Conservation (phyloP, 2,113 vertebrate species). For the Chaetura pelagica region DNA sequence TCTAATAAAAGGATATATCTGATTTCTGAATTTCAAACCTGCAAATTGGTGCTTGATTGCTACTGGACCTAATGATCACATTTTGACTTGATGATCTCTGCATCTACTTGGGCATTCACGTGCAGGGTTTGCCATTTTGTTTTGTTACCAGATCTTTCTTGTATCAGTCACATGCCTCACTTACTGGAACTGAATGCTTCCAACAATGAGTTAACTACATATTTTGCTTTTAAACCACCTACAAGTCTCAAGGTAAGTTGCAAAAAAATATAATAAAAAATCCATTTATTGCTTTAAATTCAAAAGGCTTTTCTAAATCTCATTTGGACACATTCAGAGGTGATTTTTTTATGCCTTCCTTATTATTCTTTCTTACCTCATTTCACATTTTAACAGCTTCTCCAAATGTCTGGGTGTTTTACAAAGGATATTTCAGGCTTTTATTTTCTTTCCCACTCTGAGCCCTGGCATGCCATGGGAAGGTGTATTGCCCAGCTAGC, state of each 20-base stretch:
- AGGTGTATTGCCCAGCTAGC: neutral
- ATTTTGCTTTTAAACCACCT: conserved; percentile 86
- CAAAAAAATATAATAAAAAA: neutral
- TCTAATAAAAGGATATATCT: neutral
- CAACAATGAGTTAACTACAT: conserved; percentile 84
- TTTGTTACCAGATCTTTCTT: conserved; percentile 86
- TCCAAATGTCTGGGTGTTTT: neutral
- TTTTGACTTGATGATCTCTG: neutral
- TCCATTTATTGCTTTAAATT: neutral
- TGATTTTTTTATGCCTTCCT: neutral
- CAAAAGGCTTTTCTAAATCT: neutral
- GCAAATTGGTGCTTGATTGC: neutral
- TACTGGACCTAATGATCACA: rapidly evolving
- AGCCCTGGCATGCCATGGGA: neutral
- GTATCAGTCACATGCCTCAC: conserved; percentile 88
- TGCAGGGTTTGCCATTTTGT: neutral
- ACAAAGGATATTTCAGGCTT: neutral
- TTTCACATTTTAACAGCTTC: neutral
- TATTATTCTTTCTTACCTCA: neutral
- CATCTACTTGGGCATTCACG: neutral
- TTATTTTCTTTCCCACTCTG: neutral
- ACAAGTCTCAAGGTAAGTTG: conserved; percentile 87
- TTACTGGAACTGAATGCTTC: conserved; percentile 86
- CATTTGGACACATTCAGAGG: neutral
- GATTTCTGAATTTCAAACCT: neutral